A percentile compares a stretch with the other conserved stretches of the same genome.
phyloP scores from a whole-genome alignment of 2,797 vertebrate species.

The Sebastes minor region DNA sequence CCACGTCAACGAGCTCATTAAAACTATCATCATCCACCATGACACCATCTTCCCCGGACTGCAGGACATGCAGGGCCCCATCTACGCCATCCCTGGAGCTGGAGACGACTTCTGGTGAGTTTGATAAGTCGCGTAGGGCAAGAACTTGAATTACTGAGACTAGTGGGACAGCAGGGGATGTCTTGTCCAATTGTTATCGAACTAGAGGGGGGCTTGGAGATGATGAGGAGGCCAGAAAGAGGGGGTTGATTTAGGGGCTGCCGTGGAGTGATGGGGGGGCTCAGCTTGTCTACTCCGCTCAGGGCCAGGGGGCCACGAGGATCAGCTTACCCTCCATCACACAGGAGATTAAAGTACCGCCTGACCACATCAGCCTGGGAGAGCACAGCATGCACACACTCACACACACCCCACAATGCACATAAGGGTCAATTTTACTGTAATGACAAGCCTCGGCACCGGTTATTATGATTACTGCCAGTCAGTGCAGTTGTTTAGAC shows the following conservation, averaged over 20 bases:
- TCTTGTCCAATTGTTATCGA: slow-evolving; percentile 9
- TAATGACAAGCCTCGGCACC: slow-evolving; percentile 33
- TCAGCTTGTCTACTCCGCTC: slow-evolving; percentile 30
- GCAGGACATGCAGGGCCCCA: slow-evolving; percentile 90
- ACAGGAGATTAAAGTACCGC: slow-evolving; percentile 62
- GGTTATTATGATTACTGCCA: slow-evolving; percentile 41
- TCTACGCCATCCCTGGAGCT: slow-evolving; percentile 87
- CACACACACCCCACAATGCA: slow-evolving; percentile 7
- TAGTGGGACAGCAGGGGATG: not conserved
- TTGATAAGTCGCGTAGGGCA: not conserved
- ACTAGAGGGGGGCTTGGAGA: not conserved
- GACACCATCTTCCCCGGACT: slow-evolving; percentile 91
- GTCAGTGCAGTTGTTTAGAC: slow-evolving; percentile 31
- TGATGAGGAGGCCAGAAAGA: not conserved
- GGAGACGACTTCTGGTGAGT: slow-evolving; percentile 93
- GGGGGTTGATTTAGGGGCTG: slow-evolving; percentile 45
- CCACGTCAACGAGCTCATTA: slow-evolving; percentile 97
- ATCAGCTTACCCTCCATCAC: slow-evolving; percentile 71
- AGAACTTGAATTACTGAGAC: not conserved
- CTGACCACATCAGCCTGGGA: slow-evolving; percentile 48
- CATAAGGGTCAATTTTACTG: slow-evolving; percentile 36
- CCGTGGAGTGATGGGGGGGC: slow-evolving; percentile 12
- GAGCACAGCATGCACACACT: slow-evolving; percentile 33
- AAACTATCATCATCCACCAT: slow-evolving; percentile 98
- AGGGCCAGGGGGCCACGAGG: slow-evolving; percentile 47